Base-by-base conservation (phyloP, 1,140 invertebrate species). In the Globodera rostochiensis region DNA sequence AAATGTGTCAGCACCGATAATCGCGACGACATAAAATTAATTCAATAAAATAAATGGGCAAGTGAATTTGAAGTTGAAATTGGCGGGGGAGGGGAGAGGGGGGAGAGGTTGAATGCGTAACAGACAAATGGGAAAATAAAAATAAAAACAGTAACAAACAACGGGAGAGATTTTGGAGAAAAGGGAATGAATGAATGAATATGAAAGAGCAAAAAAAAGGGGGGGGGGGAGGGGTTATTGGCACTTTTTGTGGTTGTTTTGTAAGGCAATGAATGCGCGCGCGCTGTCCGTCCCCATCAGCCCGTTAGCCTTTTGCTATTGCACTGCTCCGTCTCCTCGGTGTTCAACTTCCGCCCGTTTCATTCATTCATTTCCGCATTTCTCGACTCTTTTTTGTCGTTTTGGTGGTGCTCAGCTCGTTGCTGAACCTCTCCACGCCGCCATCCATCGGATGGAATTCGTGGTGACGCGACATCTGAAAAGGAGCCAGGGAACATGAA, bases 341-440 rank as follows among this genome's bases (percentile, higher is more conserved):
- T 13, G 11, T 71, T 71, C 69, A 45, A 8, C 69, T 47, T 73
- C 15, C 19, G 69, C 69, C 11, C 69, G 11, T 73, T 19, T 1
- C 15, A 11, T 5, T 0, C 50, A 64, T 64, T 64, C 57, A 64
- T 1, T 64, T 64, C 57, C 57, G 13, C 57, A 64, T 64, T 15
- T 64, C 57, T 19, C 57, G 57, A 19, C 57, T 84, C 73, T 83
- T 83, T n/a, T 79, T 83, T 60, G 53, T 76, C 15, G 45, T 83
- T 73, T 84, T 85, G 49, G 60, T 85, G 19, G 77, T 85, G 19
- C 77, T 84, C 64, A 86, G 49, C 79, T 85, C 84, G 57, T 45
- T 87, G 19, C 69, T 84, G 85, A 85, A 85, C 46, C 82, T 74
- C 53, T 85, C 84, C 15, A 67, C 46, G 36, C 69, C 69, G 13